Evolutionary conservation across 35 echinoderm and acorn worm genomes (phyloP), one percentile per base, ranked within the genome.

Genomic region (Apostichopus parvimensis): DNA sequence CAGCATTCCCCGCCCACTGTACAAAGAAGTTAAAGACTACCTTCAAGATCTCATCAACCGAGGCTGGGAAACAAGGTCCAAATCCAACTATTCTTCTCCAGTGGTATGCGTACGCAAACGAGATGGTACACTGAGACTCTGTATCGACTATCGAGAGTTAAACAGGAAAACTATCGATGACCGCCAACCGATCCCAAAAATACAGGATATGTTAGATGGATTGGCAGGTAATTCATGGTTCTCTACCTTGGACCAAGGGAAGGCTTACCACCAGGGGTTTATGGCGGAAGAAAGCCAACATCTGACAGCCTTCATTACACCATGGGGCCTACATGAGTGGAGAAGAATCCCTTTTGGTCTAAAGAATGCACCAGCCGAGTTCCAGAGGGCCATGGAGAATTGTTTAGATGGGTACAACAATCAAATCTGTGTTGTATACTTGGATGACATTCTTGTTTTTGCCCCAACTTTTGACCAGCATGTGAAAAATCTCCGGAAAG

Each of bases 251-350:
- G 87, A 93, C n/a, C 80, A 91, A 53, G 95, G 95, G 6, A 96
- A 95, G 78, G 92, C 89, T 14, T 93, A 96, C 75, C 95, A 96
- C n/a, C 87, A 90, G 62, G 87, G 87, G 23, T 94, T 81, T 64
- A 76, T 90, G 17, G 34, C 53, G 0, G 8, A 10, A 21, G 87
- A 94, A 94, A 25, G 79, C 25, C 87, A 87, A 57, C 68, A 78
- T 21, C 55, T 94, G 26, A 90, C 87, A 77, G 77, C 93, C 18
- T 91, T 90, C 28, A 57, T 83, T 6, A 90, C 77, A 60, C 87
- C 87, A 2, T 94, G 78, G 93, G 87, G 78, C 1, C 57, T 94
- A 6, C 56, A 81, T 34, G 88, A 94, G 66, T 94, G 77, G 77
- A 53, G 55, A 5, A 64, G 87, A 9, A 77, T 90, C 9, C 87